A percentile compares a stretch with the other conserved stretches of the same genome.
These are phyloP conservation scores for Macroglossus sobrinus DNA, from an alignment of 2,113 vertebrate species.

Conservation along the genomic window DNA sequence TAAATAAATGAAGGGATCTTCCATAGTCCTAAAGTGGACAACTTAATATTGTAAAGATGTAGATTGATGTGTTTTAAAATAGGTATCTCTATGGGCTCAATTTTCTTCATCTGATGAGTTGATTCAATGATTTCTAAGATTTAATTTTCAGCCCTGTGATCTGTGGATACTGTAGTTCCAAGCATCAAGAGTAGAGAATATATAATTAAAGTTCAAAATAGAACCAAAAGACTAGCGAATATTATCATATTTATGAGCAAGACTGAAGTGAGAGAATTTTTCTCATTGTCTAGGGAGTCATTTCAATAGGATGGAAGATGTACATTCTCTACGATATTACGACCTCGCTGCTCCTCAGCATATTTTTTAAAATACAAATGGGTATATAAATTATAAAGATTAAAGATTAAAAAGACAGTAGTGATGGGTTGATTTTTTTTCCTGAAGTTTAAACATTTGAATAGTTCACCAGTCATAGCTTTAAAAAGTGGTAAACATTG, in stretches of 20 bases:
- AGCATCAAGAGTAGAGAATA: neutral
- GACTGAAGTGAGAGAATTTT: neutral
- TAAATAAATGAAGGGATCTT: neutral
- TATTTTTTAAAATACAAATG: neutral
- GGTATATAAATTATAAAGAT: neutral
- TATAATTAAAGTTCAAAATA: neutral
- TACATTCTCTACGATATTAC: neutral
- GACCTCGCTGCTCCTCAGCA: neutral
- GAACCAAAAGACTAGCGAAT: neutral
- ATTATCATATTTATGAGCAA: neutral
- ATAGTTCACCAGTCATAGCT: neutral
- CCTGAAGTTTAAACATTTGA: neutral
- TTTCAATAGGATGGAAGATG: neutral
- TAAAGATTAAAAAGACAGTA: constrained; percentile 1
- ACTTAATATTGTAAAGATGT: neutral
- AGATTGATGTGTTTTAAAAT: neutral
- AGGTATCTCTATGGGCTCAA: neutral
- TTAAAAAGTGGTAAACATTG: neutral
- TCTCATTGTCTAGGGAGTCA: neutral
- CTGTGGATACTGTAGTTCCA: neutral
- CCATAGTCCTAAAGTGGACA: neutral
- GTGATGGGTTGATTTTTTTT: neutral
- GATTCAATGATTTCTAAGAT: neutral
- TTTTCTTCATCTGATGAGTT: neutral
- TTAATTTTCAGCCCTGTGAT: neutral